A percentile compares a stretch with the other conserved stretches of the same genome.
Conservation (phyloP, 2,888 invertebrate genomes). For the Synanthedon myopaeformis region DNA sequence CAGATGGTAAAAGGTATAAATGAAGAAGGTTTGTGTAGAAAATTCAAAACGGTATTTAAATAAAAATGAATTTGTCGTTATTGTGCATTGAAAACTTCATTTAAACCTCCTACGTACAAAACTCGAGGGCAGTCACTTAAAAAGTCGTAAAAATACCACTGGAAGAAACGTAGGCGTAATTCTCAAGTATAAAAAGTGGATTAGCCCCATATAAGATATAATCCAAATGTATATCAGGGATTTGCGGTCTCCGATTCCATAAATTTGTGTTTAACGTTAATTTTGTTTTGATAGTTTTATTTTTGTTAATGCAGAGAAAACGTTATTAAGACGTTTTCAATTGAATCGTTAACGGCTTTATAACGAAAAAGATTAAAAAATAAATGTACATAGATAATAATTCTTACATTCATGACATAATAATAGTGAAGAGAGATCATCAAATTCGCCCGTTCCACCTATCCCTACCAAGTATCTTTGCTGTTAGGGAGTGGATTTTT, state of each 20-base stretch:
- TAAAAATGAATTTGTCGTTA: no score
- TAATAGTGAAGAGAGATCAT: no score
- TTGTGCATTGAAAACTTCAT: background rate
- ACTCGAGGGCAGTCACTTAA: conserved; percentile 33
- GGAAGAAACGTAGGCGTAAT: conserved; percentile 36
- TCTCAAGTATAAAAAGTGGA: conserved; percentile 46
- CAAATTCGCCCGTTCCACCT: no score
- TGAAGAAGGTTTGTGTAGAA: no score
- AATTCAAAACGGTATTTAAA: no score
- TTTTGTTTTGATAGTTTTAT: conserved; percentile 2
- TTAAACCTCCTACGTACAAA: background rate
- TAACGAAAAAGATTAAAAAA: no score
- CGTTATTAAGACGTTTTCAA: background rate
- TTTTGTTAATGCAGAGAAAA: background rate
- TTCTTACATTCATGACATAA: no score
- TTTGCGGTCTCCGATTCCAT: conserved; percentile 30
- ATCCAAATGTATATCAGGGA: conserved; percentile 44
- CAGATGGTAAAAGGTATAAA: no score
- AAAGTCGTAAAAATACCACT: conserved; percentile 26
- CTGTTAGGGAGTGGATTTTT: no score
- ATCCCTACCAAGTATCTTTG: no score
- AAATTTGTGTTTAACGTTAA: conserved; percentile 4
- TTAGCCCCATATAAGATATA: conserved; percentile 41
- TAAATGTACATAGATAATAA: no score
- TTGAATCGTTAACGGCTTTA: background rate